A percentile compares a stretch with the other conserved stretches of the same genome.
Evolutionary conservation across 2,797 vertebrate species (phyloP).

Genomic region (Chelmon rostratus): DNA sequence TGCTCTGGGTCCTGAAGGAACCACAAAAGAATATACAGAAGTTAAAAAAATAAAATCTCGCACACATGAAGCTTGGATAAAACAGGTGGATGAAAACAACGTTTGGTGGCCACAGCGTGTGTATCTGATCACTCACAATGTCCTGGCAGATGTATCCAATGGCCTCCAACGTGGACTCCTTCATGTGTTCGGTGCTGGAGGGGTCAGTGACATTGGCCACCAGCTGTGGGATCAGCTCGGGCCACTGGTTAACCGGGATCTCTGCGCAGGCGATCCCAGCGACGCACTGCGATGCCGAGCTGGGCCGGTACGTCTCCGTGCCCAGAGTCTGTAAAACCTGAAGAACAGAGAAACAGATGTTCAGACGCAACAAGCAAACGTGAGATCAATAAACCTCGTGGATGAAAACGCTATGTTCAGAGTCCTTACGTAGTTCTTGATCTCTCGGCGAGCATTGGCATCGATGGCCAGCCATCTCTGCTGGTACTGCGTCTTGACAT

Average conservation of each 20-base stretch:
- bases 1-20: constrained; percentile 94
- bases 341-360: accelerated
- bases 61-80: too few relatives aligned
- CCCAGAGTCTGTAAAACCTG: constrained; percentile 97
- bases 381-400: accelerated
- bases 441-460: constrained; percentile 92
- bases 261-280: constrained; percentile 98
- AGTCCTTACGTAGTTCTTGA: constrained; percentile 94
- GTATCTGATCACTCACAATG: constrained; percentile 88
- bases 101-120: not conserved
- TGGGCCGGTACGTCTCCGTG: constrained; percentile 97
- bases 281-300: constrained; percentile 98
- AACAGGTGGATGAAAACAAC: too few relatives aligned
- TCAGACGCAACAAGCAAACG: accelerated
- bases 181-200: constrained; percentile 98
- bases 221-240: constrained; percentile 96
- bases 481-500: constrained; percentile 96
- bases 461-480: constrained; percentile 98
- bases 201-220: constrained; percentile 96
- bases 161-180: constrained; percentile 98
- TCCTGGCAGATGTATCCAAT: constrained; percentile 99
- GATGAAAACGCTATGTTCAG: accelerated
- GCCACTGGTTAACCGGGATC: constrained; percentile 98
- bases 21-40: too few relatives aligned
- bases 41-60: too few relatives aligned